phyloP scores from a whole-genome alignment of 2,797 vertebrate species.

The Cossypha niveicapilla region DNA sequence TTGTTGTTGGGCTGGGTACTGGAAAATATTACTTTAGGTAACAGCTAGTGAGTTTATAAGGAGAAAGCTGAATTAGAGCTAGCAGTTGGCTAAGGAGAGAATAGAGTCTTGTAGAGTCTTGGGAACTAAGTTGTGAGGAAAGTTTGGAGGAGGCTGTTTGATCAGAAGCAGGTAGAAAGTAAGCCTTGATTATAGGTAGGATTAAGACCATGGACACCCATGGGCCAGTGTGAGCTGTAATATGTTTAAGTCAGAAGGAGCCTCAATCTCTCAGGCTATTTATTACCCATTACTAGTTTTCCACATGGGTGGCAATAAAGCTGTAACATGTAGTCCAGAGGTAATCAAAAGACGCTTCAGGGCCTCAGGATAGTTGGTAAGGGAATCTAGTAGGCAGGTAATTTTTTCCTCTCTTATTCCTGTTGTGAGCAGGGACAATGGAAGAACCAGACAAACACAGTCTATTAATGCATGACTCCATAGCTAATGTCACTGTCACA shows the following conservation, averaged over 20 bases:
- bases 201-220: not conserved
- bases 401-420: not conserved
- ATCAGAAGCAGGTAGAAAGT: not conserved
- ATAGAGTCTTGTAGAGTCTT: not conserved
- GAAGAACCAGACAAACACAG: not conserved
- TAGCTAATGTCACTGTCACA: not conserved
- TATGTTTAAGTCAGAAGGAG: not conserved
- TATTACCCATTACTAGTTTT: not conserved
- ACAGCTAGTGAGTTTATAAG: not conserved
- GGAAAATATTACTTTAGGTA: not conserved
- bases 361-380: not conserved
- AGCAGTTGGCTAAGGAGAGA: not conserved
- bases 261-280: not conserved
- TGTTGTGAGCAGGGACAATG: not conserved
- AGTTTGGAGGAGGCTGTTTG: not conserved
- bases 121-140: not conserved
- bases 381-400: not conserved
- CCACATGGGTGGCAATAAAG: not conserved
- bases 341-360: not conserved
- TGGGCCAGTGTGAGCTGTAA: not conserved
- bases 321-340: accelerated
- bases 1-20: not conserved
- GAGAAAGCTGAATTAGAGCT: not conserved
- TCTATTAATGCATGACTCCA: accelerated
- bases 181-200: not conserved